Evolutionary conservation across 2,113 vertebrate genomes (phyloP).

Genomic region (Coracopsis vasa): DNA sequence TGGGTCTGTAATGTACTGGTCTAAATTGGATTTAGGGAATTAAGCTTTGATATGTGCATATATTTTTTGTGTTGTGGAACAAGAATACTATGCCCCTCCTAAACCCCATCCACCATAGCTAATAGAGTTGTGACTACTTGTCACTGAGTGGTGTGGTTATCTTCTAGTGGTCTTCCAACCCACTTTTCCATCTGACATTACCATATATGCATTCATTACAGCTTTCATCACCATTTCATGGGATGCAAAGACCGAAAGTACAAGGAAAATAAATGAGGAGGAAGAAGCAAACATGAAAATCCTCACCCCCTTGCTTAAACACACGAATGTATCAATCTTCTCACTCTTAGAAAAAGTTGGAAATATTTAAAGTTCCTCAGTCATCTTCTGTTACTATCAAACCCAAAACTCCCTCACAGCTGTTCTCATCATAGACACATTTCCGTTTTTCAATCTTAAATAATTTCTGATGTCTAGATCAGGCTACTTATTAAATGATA

Average conservation of each 20-base stretch:
- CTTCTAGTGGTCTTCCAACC: neutral
- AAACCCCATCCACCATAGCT: neutral
- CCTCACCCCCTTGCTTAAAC: neutral
- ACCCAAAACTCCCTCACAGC: neutral
- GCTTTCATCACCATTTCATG: neutral
- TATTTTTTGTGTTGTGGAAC: neutral
- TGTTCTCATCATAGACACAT: neutral
- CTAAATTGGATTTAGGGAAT: neutral
- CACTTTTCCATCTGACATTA: neutral
- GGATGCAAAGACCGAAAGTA: neutral
- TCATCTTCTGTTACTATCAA: neutral
- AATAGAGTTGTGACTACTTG: neutral
- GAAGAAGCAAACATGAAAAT: neutral
- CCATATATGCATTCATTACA: neutral
- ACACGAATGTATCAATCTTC: neutral
- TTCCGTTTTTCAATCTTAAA: neutral
- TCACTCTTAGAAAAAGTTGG: neutral
- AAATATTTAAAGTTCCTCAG: neutral
- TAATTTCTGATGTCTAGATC: conserved; percentile 7
- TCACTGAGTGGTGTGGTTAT: neutral
- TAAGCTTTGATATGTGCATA: neutral
- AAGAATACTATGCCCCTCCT: neutral
- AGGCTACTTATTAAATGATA: conserved; percentile 24
- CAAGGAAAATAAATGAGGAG: neutral
- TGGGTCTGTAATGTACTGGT: neutral